Evolutionary conservation across 2,797 vertebrate genomes (phyloP).

Genomic region (Mallotus villosus): DNA sequence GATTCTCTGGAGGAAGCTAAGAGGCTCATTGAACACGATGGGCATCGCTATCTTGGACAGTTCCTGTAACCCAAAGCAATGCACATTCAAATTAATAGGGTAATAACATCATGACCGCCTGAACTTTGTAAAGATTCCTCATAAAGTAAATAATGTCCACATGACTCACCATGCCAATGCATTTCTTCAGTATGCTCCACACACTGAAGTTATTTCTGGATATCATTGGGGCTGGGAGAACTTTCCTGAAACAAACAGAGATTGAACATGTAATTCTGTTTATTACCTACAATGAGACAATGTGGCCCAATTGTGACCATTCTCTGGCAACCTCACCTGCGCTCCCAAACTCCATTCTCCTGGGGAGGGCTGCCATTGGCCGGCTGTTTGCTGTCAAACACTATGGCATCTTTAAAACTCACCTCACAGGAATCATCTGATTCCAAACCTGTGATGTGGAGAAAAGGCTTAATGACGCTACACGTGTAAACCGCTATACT

Average conservation of each 20-base stretch:
- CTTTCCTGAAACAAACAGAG: constrained; percentile 70
- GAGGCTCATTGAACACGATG: constrained; percentile 93
- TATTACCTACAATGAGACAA: not conserved
- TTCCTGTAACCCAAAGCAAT: constrained; percentile 73
- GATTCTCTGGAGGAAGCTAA: constrained; percentile 96
- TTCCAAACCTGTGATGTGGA: constrained; percentile 82
- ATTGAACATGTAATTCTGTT: not conserved
- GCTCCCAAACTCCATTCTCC: constrained; percentile 86
- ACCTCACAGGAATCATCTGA: constrained; percentile 92
- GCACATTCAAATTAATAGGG: constrained; percentile 1
- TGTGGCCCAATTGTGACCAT: not conserved
- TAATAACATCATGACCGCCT: not conserved
- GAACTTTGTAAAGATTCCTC: not conserved
- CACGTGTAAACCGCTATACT: too few relatives aligned
- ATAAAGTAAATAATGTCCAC: not conserved
- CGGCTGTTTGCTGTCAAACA: constrained; percentile 71
- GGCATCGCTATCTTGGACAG: constrained; percentile 98
- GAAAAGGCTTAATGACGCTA: not conserved
- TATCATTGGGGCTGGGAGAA: constrained; percentile 89
- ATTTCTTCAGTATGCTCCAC: constrained; percentile 95
- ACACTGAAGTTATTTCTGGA: constrained; percentile 92
- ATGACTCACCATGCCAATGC: constrained; percentile 92
- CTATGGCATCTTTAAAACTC: constrained; percentile 82
- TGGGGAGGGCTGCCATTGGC: constrained; percentile 69
- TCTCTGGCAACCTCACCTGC: constrained; percentile 72